Evolutionary conservation across 2,888 invertebrate genomes (phyloP).

Genomic region (Nysson spinosus): DNA sequence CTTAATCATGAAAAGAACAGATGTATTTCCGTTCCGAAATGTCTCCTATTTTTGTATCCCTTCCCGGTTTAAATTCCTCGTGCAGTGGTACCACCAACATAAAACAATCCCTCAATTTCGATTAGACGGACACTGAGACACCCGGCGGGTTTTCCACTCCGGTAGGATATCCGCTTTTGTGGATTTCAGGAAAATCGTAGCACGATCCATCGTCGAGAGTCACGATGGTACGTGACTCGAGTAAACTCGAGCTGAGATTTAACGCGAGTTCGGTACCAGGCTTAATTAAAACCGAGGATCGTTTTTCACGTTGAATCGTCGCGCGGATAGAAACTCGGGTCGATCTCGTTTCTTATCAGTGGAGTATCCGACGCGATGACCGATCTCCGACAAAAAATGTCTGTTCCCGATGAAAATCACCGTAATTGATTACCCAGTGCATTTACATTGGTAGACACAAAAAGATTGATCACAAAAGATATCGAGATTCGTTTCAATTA

Average conservation of each 20-base stretch:
- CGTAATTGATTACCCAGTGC: too few species aligned
- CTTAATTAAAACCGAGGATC: slow-evolving; percentile 42
- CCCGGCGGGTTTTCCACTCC: slow-evolving; percentile 14
- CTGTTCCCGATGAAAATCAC: too few species aligned
- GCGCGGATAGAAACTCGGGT: slow-evolving; percentile 21
- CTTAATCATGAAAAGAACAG: too few species aligned
- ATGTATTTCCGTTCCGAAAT: too few species aligned
- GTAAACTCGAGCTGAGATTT: slow-evolving; percentile 19
- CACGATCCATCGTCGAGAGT: slow-evolving; percentile 27
- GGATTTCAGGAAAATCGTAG: slow-evolving; percentile 2
- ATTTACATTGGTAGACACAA: too few species aligned
- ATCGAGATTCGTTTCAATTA: too few species aligned
- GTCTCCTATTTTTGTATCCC: too few species aligned
- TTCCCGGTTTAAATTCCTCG: too few species aligned
- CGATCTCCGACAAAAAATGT: neutral
- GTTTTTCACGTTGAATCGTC: slow-evolving; percentile 27
- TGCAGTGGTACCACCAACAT: too few species aligned
- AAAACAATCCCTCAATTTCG: slow-evolving; percentile 22
- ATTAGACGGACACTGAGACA: slow-evolving; percentile 10
- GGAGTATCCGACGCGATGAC: neutral
- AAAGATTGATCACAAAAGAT: too few species aligned
- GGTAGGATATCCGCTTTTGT: slow-evolving; percentile 3
- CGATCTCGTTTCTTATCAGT: neutral
- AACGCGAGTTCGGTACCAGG: slow-evolving; percentile 7
- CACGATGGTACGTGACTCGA: slow-evolving; percentile 18